Base-by-base conservation (phyloP, 1,140 invertebrate genomes). In the Plutomurus gul region DNA sequence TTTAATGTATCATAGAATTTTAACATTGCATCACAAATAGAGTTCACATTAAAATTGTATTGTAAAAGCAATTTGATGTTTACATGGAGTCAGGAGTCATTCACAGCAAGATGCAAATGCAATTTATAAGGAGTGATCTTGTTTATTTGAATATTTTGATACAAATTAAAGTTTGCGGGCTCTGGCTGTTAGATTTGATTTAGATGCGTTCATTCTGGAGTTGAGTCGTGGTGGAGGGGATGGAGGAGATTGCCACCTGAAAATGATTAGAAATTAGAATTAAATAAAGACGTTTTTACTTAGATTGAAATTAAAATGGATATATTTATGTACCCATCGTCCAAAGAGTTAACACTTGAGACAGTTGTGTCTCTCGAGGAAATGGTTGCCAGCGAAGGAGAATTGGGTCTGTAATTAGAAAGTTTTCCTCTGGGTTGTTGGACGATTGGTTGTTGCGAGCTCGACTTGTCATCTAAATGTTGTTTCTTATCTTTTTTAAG, bases 201-300 rank as follows among this genome's bases (percentile, higher is more conserved):
- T 82, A 27, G 81, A 79, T 22, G 74, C 65, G 47, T 81, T 78
- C 76, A 82, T 80, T 49, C 82, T 60, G 20, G 82, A 75, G 22
- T 81, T 73, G 20, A 80, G 30, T 43, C 82, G 46, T 36, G 80
- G 82, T 4, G 82, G 82, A 11, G 82, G 82, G 20, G 82, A 80
- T 60, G 82, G 82, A 56, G 82, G 82, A 33, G 81, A 82, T 60
- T 83, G 80, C 82, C 82, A 83, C 11, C 82, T 83, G 77, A 25
- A 81, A 83, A 51, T 11, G 11, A 43, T 74, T 43, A 51, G 22
- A 13, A 74, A 46, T 74, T 8, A 10, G 39, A 18, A 16, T 51
- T 7, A 22, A 16, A 39, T 22, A 5, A 8, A 56, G n/a, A 10
- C 46, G 4, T 76, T n/a, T n/a, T n/a, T n/a, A n/a, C n/a, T n/a